Evolutionary conservation across 2,797 vertebrate genomes (phyloP).

Genomic region (Chiroxiphia lanceolata): DNA sequence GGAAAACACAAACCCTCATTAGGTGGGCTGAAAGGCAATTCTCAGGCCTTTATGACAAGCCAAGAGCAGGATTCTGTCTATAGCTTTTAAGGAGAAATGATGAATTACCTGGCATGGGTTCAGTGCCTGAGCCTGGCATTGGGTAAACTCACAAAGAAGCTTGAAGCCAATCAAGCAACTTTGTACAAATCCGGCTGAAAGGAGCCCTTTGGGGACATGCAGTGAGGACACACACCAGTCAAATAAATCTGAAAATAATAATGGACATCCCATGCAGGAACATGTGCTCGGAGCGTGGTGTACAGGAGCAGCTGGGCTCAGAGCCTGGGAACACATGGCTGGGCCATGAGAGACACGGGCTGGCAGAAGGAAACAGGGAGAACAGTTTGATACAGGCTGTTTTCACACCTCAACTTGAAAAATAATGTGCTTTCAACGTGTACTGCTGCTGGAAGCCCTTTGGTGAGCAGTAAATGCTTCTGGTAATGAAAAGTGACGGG

Average conservation of each 20-base stretch:
- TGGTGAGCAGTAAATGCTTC: background rate
- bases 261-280: background rate
- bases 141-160: conserved; percentile 30
- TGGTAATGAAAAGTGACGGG: background rate
- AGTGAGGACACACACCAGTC: background rate
- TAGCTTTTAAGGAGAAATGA: conserved; percentile 10
- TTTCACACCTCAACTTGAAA: background rate
- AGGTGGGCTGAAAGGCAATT: conserved; percentile 49
- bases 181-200: background rate
- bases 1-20: conserved; percentile 40
- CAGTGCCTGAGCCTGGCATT: background rate
- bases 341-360: background rate
- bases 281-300: background rate
- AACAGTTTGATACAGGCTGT: background rate
- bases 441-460: background rate
- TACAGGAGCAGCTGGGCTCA: background rate
- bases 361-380: background rate
- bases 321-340: conserved; percentile 23
- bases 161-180: conserved; percentile 15
- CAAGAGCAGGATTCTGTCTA: background rate
- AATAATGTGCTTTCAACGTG: background rate
- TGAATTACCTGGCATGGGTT: conserved; percentile 44
- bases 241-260: background rate
- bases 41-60: conserved; percentile 27
- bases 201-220: background rate